Percentiles rank a stretch among this genome's conserved stretches.
phyloP scores from a whole-genome alignment of 64 coral and sea anemone genomes.

The Stichodactyla mertensii region DNA sequence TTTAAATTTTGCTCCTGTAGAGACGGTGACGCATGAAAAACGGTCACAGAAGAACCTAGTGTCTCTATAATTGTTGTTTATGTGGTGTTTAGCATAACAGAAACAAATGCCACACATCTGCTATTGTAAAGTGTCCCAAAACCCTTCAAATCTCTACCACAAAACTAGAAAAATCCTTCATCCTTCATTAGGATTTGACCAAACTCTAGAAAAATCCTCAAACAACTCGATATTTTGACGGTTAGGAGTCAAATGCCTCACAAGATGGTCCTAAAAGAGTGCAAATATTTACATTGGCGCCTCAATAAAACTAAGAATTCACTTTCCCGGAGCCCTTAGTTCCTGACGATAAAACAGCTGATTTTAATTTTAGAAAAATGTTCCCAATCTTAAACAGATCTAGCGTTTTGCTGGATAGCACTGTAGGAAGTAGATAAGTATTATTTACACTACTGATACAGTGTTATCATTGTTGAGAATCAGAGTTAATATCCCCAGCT shows the following conservation, averaged over 20 bases:
- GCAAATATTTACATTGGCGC: slow-evolving; percentile 10
- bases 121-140: neutral
- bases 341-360: neutral
- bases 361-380: neutral
- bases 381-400: neutral
- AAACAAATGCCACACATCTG: neutral
- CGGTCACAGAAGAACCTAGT: neutral
- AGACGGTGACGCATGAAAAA: neutral
- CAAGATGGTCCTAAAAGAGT: neutral
- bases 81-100: neutral
- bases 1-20: neutral
- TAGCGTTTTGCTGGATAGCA: neutral
- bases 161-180: neutral
- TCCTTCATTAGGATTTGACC: neutral
- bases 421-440: neutral
- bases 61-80: neutral
- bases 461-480: neutral
- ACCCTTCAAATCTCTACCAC: neutral
- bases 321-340: neutral
- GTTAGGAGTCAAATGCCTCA: slow-evolving; percentile 3
- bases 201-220: neutral
- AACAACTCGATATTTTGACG: slow-evolving; percentile 1
- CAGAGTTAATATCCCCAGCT: neutral
- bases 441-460: neutral
- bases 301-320: slow-evolving; percentile 23